Base-by-base conservation (phyloP, 2,888 invertebrate species). In the Melieria picta region DNA sequence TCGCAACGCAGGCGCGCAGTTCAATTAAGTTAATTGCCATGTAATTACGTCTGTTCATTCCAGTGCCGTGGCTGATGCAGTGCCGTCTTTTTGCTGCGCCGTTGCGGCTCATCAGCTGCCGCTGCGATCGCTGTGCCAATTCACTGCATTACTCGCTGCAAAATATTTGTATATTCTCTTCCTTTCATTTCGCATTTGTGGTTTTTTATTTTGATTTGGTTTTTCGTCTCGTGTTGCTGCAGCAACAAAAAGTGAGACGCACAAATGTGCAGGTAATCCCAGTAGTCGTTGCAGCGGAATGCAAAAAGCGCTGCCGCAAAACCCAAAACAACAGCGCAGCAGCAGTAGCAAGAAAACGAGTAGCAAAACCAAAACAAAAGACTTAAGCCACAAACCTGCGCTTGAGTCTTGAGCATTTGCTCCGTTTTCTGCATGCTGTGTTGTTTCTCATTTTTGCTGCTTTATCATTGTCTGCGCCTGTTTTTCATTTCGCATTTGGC, bases 11-110 rank as follows among this genome's bases (percentile, higher is more conserved):
- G 69, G 64, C 64, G 69, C 70, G 70, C 70, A 70, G 64, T 50
- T 84, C 84, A 85, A 85, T 85, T 85, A 85, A 85, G 79, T 84
- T 85, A 85, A 85, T 85, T 83, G 85, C 83, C 82, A 82, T 83
- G 84, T 85, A 85, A 85, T 85, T 85, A 84, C 78, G 78, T 71
- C 76, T 69, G 67, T 69, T 70, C 68, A 65, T 50, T 57, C 58
- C 46, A 42, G 9, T 47, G 47, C 57, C 7, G 30, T 56, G 57
- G n/a, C 46, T 63, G 55, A 55, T 65, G 11, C 10, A n/a, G 52
- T 30, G 9, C 4, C 46, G 65, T 52, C 1, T 47, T 30, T 11
- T 52, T 57, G 13, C 30, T 62, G 69, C 52, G 43, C 48, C 30
- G 30, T 30, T 30, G 30, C 30, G 3, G 47, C 11, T 57, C 58